Evolutionary conservation across 1,140 invertebrate genomes (phyloP).

Genomic region (Hyles vespertilio): DNA sequence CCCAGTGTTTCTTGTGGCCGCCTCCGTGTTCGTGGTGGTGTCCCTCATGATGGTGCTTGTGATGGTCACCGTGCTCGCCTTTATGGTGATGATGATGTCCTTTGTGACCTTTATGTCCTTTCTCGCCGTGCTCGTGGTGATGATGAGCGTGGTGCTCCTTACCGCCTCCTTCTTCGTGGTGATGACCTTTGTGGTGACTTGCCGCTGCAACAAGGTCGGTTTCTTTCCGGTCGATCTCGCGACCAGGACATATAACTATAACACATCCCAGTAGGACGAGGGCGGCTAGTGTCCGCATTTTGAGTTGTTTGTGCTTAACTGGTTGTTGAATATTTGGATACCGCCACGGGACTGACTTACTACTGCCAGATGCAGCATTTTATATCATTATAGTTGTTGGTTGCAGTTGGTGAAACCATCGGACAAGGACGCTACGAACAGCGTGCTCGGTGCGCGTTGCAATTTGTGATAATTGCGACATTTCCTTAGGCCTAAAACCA

Average conservation of each 20-base stretch:
- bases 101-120: slow-evolving; percentile 77
- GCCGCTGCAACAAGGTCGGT: slow-evolving; percentile 69
- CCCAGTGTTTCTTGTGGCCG: slow-evolving; percentile 81
- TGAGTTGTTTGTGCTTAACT: slow-evolving; percentile 17
- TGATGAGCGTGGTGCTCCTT: slow-evolving; percentile 76
- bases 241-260: slow-evolving; percentile 40
- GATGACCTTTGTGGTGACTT: slow-evolving; percentile 64
- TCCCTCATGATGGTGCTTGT: slow-evolving; percentile 80
- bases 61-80: slow-evolving; percentile 81
- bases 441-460: slow-evolving; percentile 39
- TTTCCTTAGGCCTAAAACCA: slow-evolving; percentile 25
- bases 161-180: slow-evolving; percentile 75
- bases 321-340: slow-evolving; percentile 51
- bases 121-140: slow-evolving; percentile 75
- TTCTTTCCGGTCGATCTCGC: slow-evolving; percentile 45
- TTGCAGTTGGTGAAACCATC: slow-evolving; percentile 65
- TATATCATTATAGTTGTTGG: slow-evolving; percentile 65
- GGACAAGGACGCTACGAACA: slow-evolving; percentile 59
- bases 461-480: slow-evolving; percentile 47
- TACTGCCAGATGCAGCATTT: slow-evolving; percentile 47
- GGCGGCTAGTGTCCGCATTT: slow-evolving; percentile 65
- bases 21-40: slow-evolving; percentile 80
- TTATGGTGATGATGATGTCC: slow-evolving; percentile 80
- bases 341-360: slow-evolving; percentile 51
- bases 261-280: slow-evolving; percentile 51